phyloP scores from a whole-genome alignment of 2,888 invertebrate species.

The Drosophila kanekoi region DNA sequence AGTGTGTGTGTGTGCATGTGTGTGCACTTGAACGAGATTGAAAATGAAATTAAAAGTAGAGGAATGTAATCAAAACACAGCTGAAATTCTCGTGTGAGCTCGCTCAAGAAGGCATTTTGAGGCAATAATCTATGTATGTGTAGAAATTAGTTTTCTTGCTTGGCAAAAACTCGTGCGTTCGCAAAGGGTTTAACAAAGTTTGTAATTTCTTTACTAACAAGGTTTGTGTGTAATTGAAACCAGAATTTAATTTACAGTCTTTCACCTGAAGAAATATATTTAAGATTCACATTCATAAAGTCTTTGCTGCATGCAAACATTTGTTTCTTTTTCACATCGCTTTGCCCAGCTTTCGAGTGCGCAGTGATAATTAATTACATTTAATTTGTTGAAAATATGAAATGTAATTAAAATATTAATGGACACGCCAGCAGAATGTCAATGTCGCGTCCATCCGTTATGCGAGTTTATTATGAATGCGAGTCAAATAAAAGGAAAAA shows the following conservation, averaged over 20 bases:
- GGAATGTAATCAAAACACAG: slow-evolving; percentile 24
- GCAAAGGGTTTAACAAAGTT: not conserved
- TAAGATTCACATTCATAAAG: too few relatives aligned
- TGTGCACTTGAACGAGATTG: slow-evolving; percentile 1
- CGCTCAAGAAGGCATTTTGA: not conserved
- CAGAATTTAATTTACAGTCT: too few relatives aligned
- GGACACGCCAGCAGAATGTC: slow-evolving; percentile 11
- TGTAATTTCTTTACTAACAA: too few relatives aligned
- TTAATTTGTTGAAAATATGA: slow-evolving; percentile 21
- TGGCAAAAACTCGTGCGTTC: not conserved
- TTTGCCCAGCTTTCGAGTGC: not conserved
- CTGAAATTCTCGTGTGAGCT: not conserved
- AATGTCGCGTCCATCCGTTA: slow-evolving; percentile 33
- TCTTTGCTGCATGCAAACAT: too few relatives aligned
- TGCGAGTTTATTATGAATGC: slow-evolving; percentile 10
- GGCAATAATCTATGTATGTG: not conserved
- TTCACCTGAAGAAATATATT: too few relatives aligned
- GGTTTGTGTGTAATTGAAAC: too few relatives aligned
- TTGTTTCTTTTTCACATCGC: not conserved
- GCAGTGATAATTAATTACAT: not conserved
- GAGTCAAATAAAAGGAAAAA: slow-evolving; percentile 2
- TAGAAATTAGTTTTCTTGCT: not conserved
- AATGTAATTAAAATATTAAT: slow-evolving; percentile 18
- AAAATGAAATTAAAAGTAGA: slow-evolving; percentile 17
- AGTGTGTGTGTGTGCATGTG: not conserved